Conservation (phyloP, 2,113 vertebrate genomes). For the Uria lomvia region DNA sequence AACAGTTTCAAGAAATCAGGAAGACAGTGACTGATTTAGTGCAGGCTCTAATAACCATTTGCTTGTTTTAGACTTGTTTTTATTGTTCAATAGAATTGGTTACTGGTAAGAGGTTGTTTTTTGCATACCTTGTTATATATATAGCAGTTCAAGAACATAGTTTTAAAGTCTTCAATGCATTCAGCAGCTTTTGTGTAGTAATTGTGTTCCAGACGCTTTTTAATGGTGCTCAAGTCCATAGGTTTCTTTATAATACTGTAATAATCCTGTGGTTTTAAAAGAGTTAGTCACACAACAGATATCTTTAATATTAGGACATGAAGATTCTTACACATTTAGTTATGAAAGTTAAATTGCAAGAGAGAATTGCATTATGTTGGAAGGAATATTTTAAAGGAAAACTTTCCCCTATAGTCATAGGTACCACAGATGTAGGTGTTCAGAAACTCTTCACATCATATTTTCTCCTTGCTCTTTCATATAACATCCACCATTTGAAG, state of each 20-base stretch:
- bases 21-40: not conserved
- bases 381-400: not conserved
- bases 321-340: not conserved
- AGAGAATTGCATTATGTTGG: not conserved
- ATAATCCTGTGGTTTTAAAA: conserved; percentile 84
- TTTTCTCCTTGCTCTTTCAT: not conserved
- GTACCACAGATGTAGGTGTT: not conserved
- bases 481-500: not conserved
- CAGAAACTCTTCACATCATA: not conserved
- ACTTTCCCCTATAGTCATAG: not conserved
- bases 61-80: not conserved
- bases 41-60: not conserved
- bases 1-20: not conserved
- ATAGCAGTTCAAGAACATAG: conserved; percentile 93
- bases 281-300: not conserved
- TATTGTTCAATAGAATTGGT: not conserved
- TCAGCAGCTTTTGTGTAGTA: conserved; percentile 86
- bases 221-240: conserved; percentile 92
- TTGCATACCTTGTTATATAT: conserved; percentile 86
- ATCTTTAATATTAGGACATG: not conserved
- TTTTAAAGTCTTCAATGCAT: conserved; percentile 88
- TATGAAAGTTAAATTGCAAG: not conserved
- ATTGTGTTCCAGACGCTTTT: conserved; percentile 87
- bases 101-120: not conserved
- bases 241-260: conserved; percentile 89